A percentile compares a stretch with the other conserved stretches of the same genome.
These are phyloP conservation scores for Epinotia demarniana DNA, from an alignment of 2,888 invertebrate species.

Conservation along the genomic window DNA sequence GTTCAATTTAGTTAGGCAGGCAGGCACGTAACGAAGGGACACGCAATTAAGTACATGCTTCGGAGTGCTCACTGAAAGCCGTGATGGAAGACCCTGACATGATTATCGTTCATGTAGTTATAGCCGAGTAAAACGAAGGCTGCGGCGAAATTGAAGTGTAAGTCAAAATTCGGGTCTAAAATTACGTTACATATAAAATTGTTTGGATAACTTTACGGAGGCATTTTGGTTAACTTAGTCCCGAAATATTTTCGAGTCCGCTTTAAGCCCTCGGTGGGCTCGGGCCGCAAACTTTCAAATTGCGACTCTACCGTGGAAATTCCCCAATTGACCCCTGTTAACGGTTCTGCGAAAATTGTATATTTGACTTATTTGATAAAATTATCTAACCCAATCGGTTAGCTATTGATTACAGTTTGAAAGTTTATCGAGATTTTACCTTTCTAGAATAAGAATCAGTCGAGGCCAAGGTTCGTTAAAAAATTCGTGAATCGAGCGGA, in stretches of 20 bases:
- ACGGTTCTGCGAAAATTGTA: slow-evolving; percentile 23
- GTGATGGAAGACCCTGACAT: slow-evolving; percentile 17
- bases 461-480: background rate
- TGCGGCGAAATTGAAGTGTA: background rate
- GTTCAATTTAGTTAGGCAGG: slow-evolving; percentile 37
- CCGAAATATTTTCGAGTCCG: slow-evolving; percentile 35
- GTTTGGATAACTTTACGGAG: slow-evolving; percentile 30
- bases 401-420: slow-evolving; percentile 22
- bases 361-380: slow-evolving; percentile 21
- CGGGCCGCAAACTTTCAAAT: slow-evolving; percentile 33
- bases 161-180: background rate
- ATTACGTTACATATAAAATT: slow-evolving; percentile 26
- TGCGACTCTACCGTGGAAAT: slow-evolving; percentile 20
- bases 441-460: background rate
- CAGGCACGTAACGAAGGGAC: slow-evolving; percentile 34
- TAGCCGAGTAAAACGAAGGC: background rate
- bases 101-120: slow-evolving; percentile 25
- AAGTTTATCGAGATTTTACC: slow-evolving; percentile 26
- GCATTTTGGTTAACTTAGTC: slow-evolving; percentile 34
- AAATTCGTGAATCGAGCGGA: slow-evolving; percentile 6
- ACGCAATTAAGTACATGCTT: slow-evolving; percentile 33
- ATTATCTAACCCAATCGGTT: slow-evolving; percentile 25
- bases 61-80: slow-evolving; percentile 32
- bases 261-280: slow-evolving; percentile 29
- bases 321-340: slow-evolving; percentile 31